Conservation (phyloP, 2,888 invertebrate species). For the Uropetala carovei region DNA sequence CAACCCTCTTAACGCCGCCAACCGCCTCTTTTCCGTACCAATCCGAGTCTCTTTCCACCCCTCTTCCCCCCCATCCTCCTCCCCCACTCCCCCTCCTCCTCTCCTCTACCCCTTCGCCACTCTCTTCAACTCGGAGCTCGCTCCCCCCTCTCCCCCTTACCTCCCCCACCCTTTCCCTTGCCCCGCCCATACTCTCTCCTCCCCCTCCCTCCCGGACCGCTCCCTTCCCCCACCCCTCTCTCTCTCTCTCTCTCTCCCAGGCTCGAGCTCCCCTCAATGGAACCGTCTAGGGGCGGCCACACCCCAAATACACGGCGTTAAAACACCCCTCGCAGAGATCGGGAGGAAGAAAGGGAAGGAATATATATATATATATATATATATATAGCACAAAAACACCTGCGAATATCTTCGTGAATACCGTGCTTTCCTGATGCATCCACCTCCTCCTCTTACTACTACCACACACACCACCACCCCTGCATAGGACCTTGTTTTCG, state of each 20-base stretch:
- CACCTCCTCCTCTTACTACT: neutral
- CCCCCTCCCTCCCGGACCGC: neutral
- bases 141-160: neutral
- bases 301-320: neutral
- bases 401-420: neutral
- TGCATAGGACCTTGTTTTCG: neutral
- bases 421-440: neutral
- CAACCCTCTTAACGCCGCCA: neutral
- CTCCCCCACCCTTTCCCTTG: neutral
- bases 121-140: too few relatives aligned
- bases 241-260: neutral
- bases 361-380: too few relatives aligned
- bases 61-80: neutral
- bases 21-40: neutral
- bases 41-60: neutral
- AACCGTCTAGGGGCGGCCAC: slow-evolving; percentile 17
- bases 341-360: neutral
- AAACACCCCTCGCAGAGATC: neutral
- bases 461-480: neutral
- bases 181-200: neutral
- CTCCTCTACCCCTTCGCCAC: neutral
- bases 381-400: neutral
- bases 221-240: neutral
- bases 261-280: neutral
- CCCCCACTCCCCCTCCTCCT: neutral